Base-by-base conservation (phyloP, 2,888 invertebrate genomes). In the Hyposoter didymator region DNA sequence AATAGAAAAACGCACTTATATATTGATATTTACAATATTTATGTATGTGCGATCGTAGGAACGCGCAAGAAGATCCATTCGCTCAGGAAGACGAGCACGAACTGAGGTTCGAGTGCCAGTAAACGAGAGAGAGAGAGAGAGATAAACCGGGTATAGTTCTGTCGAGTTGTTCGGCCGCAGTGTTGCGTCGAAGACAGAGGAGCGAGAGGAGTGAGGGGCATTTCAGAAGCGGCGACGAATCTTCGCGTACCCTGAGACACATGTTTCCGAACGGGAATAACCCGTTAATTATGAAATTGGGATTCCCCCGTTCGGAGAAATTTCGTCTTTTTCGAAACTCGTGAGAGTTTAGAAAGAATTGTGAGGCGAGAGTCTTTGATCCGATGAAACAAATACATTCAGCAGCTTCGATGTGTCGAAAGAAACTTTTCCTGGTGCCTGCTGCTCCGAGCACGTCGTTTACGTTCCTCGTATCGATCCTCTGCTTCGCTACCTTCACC, bases 391-490 rank as follows among this genome's bases (percentile, higher is more conserved):
- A 59, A 59, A 12, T 3, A 55, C 12, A 12, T 55, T 55, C 52
- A 10, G 22, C 22, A 55, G 52, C 12, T 55, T 22, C 55, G 64
- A 64, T 39, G 66, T 14, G 39, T 49, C 66, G 32, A 19, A 59
- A 28, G 69, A 78, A 47, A 45, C 3, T 45, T 69, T 28, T 69
- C 45, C 45, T 59, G 6, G 45, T 52, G 72, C 49, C 52, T n/a
- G 22, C 19, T 19, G 19, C 39, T 22, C 10, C 62, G 70, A 72
- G 55, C 47, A 7, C 52, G n/a, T 62, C 47, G 47, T 74, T 74
- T 47, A 55, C 78, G 64, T 70, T 32, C 19, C 45, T 85, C 62
- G 59, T 85, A 82, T 85, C 84, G 84, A 85, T 85, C 82, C 35
- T 85, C 7, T 74, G 69, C 62, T 35, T 82, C n/a, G 59, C 67